phyloP scores from a whole-genome alignment of 2,888 invertebrate species.

The Ochropleura plecta region DNA sequence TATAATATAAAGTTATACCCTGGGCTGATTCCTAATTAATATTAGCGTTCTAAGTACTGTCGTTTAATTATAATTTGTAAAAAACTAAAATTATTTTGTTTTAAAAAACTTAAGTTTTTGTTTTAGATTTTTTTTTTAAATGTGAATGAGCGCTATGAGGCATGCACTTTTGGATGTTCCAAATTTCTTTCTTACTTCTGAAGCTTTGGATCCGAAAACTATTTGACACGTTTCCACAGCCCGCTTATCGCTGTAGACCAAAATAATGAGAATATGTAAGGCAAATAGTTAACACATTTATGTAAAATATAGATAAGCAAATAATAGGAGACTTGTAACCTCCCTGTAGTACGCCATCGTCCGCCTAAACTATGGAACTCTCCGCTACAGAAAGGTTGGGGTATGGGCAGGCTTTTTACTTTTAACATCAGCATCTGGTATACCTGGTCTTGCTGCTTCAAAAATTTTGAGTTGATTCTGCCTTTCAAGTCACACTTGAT shows the following conservation, averaged over 20 bases:
- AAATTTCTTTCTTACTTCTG: too few species aligned
- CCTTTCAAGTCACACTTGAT: slow-evolving; percentile 3
- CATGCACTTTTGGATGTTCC: too few species aligned
- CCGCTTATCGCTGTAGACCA: not conserved
- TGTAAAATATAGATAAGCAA: not conserved
- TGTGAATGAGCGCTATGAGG: too few species aligned
- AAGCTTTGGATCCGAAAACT: not conserved
- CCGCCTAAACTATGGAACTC: not conserved
- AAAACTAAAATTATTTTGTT: too few species aligned
- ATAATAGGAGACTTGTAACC: not conserved
- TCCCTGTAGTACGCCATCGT: not conserved
- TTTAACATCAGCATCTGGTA: slow-evolving; percentile 9
- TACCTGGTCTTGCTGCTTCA: not conserved
- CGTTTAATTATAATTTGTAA: too few species aligned
- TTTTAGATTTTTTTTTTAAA: too few species aligned
- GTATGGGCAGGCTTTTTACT: not conserved
- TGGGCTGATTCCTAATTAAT: too few species aligned
- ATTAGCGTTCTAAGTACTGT: too few species aligned
- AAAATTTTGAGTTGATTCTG: slow-evolving; percentile 6
- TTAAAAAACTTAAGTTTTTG: too few species aligned
- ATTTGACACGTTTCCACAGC: not conserved
- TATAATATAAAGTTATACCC: too few species aligned
- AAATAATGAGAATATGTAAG: not conserved
- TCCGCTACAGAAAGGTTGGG: not conserved
- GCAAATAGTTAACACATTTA: not conserved